Evolutionary conservation across 2,888 invertebrate species (phyloP).

Genomic region (Hemistola chrysoprasaria): DNA sequence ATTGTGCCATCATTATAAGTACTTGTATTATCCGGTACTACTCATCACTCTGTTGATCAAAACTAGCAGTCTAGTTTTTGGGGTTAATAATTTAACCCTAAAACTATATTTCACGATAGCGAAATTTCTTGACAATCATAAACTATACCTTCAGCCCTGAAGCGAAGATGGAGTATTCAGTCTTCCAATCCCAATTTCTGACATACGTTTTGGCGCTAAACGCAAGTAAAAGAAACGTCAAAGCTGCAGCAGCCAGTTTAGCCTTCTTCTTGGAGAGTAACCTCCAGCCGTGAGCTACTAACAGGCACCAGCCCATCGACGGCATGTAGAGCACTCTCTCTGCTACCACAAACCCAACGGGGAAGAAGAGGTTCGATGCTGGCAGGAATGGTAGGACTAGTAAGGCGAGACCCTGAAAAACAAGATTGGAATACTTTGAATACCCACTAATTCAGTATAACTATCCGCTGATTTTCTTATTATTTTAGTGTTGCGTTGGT

Average conservation of each 20-base stretch:
- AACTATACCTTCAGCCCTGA: constrained; percentile 87
- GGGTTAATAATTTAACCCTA: no score
- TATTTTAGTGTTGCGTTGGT: no score
- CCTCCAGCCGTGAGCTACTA: constrained; percentile 94
- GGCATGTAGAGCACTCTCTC: constrained; percentile 98
- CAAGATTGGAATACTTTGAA: no score
- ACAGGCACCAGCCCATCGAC: constrained; percentile 97
- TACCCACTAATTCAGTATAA: no score
- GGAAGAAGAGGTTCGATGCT: constrained; percentile 98
- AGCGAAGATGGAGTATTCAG: constrained; percentile 96
- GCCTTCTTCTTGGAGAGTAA: constrained; percentile 85
- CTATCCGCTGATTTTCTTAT: no score
- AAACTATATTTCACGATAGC: no score
- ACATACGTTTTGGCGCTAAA: constrained; percentile 93
- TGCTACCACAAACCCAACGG: constrained; percentile 98
- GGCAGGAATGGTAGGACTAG: constrained; percentile 96
- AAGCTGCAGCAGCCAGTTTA: constrained; percentile 85
- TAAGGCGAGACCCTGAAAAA: constrained; percentile 90
- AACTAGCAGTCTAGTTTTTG: no score
- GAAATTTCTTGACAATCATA: neutral
- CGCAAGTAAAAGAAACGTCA: constrained; percentile 86
- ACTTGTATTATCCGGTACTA: no score
- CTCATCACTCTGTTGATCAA: no score
- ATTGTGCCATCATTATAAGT: no score
- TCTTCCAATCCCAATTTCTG: constrained; percentile 96